Percentiles rank a stretch among this genome's conserved stretches.
Evolutionary conservation across 2,888 invertebrate species (phyloP).

Genomic region (Dromius quadrimaculatus): DNA sequence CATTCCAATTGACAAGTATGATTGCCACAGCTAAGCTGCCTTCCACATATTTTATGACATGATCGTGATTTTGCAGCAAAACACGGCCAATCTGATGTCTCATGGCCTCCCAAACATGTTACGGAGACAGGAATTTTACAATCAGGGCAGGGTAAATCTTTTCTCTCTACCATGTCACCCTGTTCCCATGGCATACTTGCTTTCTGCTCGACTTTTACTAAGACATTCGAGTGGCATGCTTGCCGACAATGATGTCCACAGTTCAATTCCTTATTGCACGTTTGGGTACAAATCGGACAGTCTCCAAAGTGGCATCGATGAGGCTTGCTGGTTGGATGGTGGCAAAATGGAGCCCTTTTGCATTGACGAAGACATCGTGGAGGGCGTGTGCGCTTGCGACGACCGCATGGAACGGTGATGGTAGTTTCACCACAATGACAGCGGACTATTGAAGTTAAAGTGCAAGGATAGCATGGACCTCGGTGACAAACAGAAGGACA

Average conservation of each 20-base stretch:
- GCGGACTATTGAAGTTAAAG: slow-evolving; percentile 75
- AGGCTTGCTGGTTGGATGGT: slow-evolving; percentile 78
- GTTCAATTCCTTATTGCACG: slow-evolving; percentile 71
- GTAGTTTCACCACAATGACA: slow-evolving; percentile 87
- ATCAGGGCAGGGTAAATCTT: slow-evolving; percentile 76
- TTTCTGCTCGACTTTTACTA: slow-evolving; percentile 72
- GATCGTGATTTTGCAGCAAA: slow-evolving; percentile 77
- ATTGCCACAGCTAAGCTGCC: slow-evolving; percentile 79
- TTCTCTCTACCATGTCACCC: slow-evolving; percentile 66
- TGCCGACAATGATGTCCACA: slow-evolving; percentile 80
- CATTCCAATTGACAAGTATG: slow-evolving; percentile 82
- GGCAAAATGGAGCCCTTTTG: slow-evolving; percentile 85
- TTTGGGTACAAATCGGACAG: slow-evolving; percentile 85
- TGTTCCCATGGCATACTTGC: slow-evolving; percentile 78
- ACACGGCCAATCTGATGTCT: slow-evolving; percentile 77
- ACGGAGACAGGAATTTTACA: slow-evolving; percentile 79
- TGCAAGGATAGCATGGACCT: slow-evolving; percentile 89
- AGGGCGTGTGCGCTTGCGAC: slow-evolving; percentile 80
- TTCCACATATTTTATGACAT: slow-evolving; percentile 84
- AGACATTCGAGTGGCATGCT: slow-evolving; percentile 82
- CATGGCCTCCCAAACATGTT: slow-evolving; percentile 80
- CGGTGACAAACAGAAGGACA: slow-evolving; percentile 84
- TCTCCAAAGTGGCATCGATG: slow-evolving; percentile 87
- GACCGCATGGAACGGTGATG: slow-evolving; percentile 87
- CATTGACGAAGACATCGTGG: slow-evolving; percentile 83